Evolutionary conservation across 1,140 invertebrate genomes (phyloP), one percentile per base, ranked within the genome.

Genomic region (Aphis craccivora): DNA sequence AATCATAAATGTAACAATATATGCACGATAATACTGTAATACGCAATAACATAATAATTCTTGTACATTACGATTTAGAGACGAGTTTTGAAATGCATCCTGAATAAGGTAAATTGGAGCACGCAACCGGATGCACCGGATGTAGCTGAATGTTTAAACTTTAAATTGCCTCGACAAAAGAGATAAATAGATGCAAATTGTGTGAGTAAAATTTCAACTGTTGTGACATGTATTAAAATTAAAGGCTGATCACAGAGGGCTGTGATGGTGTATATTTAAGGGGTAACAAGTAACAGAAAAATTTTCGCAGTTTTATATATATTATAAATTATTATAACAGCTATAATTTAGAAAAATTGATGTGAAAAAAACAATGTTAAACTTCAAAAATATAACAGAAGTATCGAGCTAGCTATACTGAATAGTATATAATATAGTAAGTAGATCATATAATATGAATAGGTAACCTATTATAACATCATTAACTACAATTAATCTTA

Each of bases 141-240:
- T 88, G 45, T 88, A 88, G 18, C 86, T 88, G 86, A 51, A 51
- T 48, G 30, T 45, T 88, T n/a, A n/a, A 88, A 88, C 40, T n/a
- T 76, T 76, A 76, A 76, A 76, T 76, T 88, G 43, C 86, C n/a
- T 88, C 51, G 86, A 48, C 86, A 88, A 88, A 43, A 35, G 14
- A 76, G n/a, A 88, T 88, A 88, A 48, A 48, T 48, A 84, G 37
- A 14, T 84, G 25, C 37, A 48, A 90, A 90, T 90, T 90, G 89
- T 40, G 9, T 37, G n/a, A 14, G 48, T 45, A 43, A 48, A 53
- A 81, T 91, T 91, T 91, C 40, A 81, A 60, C 55, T n/a, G 40
- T 81, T 81, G 81, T 43, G 90, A 60, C 40, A 67, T 37, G 43
- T 90, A 60, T 53, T 53, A 60, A 37, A 40, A 23, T 90, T 23